phyloP scores from a whole-genome alignment of 2,888 invertebrate genomes.

The Escarpia spicata region DNA sequence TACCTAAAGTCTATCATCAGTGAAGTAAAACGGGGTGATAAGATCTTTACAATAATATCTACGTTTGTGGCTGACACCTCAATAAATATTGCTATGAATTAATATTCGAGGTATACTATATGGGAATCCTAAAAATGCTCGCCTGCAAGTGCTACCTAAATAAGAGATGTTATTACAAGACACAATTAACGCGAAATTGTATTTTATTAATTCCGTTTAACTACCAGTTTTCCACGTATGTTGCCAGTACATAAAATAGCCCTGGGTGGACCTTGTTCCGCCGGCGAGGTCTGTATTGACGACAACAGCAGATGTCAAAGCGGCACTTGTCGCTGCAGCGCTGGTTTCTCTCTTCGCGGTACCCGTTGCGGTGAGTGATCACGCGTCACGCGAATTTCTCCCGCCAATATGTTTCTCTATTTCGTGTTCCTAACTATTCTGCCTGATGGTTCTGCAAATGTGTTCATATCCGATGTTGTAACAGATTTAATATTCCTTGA shows the following conservation, averaged over 20 bases:
- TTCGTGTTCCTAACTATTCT: background rate
- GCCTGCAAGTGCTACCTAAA: background rate
- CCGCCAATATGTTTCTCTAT: too few species aligned
- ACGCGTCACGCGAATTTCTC: background rate
- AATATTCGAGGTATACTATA: background rate
- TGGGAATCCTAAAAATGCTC: background rate
- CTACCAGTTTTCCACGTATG: background rate
- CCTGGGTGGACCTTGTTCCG: slow-evolving; percentile 31
- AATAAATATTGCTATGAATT: background rate
- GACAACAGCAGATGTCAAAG: slow-evolving; percentile 29
- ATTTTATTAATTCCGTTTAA: background rate
- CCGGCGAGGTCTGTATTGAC: slow-evolving; percentile 33
- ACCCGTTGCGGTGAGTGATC: slow-evolving; percentile 32
- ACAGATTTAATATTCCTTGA: too few species aligned
- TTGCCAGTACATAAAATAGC: slow-evolving; percentile 33
- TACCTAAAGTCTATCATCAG: background rate
- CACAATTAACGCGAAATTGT: background rate
- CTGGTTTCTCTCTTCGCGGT: slow-evolving; percentile 32
- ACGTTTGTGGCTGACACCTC: background rate
- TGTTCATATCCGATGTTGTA: background rate
- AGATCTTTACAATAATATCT: background rate
- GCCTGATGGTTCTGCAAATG: background rate
- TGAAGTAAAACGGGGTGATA: background rate
- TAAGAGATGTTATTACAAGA: background rate
- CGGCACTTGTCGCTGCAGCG: slow-evolving; percentile 31